Conservation (phyloP, 2,113 vertebrate species). For the Albula goreensis region DNA sequence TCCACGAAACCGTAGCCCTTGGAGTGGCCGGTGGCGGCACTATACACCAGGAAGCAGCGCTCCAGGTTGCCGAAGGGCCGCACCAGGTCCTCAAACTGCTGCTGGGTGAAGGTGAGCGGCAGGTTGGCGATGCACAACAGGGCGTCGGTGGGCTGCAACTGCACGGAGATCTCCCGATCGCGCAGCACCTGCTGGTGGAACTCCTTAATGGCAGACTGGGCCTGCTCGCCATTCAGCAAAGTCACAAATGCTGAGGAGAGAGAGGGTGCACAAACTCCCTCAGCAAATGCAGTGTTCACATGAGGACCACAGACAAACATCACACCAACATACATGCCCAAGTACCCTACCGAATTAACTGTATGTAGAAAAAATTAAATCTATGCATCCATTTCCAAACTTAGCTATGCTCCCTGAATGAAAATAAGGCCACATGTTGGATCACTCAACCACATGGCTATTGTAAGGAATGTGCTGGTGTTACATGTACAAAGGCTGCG, state of each 20-base stretch:
- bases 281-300: neutral
- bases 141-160: slow-evolving; percentile 88
- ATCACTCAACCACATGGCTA: too few species aligned
- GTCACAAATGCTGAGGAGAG: slow-evolving; percentile 80
- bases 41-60: slow-evolving; percentile 90
- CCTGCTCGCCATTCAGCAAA: slow-evolving; percentile 86
- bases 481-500: too few species aligned
- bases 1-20: slow-evolving; percentile 94
- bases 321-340: neutral
- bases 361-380: too few species aligned
- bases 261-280: neutral
- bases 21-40: slow-evolving; percentile 75
- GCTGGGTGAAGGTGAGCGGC: slow-evolving; percentile 80
- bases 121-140: slow-evolving; percentile 89
- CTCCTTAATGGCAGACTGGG: slow-evolving; percentile 78
- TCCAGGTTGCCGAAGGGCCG: slow-evolving; percentile 91
- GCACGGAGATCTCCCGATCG: slow-evolving; percentile 84
- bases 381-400: too few species aligned
- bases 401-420: too few species aligned
- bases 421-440: too few species aligned
- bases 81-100: slow-evolving; percentile 90
- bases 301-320: too few species aligned
- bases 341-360: neutral
- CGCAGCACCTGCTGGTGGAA: slow-evolving; percentile 82
- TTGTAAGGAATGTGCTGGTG: too few species aligned